Evolutionary conservation across 2,113 vertebrate species (phyloP).

Genomic region (Tringa solitaria): DNA sequence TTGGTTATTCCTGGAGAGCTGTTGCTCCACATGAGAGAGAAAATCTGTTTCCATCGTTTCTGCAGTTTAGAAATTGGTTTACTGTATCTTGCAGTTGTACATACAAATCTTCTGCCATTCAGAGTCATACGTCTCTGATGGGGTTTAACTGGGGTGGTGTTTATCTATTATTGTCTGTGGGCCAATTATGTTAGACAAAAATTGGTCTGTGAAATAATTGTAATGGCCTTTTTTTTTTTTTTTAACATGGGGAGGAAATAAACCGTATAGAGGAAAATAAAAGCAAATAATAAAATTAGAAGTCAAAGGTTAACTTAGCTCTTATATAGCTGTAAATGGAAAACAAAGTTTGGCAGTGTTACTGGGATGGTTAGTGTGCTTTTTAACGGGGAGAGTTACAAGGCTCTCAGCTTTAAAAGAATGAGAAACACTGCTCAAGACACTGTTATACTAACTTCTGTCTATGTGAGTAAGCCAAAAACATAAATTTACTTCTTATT

Average conservation of each 20-base stretch:
- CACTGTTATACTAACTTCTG: not conserved
- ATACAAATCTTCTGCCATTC: not conserved
- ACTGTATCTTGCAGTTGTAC: not conserved
- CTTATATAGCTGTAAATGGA: not conserved
- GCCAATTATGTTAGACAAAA: not conserved
- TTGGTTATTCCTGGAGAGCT: not conserved
- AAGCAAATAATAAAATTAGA: not conserved
- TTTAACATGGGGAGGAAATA: not conserved
- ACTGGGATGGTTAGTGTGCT: rapidly evolving
- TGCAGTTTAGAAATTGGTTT: not conserved
- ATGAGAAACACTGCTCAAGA: not conserved
- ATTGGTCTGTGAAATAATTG: not conserved
- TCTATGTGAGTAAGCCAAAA: not conserved
- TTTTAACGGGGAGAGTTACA: not conserved
- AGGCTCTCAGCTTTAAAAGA: not conserved
- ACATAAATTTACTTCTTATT: not conserved
- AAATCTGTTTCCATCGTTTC: not conserved
- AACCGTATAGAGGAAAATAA: not conserved
- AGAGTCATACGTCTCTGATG: rapidly evolving
- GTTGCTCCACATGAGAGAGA: not conserved
- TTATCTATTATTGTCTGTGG: not conserved
- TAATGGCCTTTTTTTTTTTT: not conserved
- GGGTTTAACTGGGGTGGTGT: not conserved
- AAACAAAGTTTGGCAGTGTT: not conserved
- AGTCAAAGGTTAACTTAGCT: not conserved